These are phyloP conservation scores for Macrotis lagotis DNA, from an alignment of 2,113 vertebrate genomes.

Conservation along the genomic window DNA sequence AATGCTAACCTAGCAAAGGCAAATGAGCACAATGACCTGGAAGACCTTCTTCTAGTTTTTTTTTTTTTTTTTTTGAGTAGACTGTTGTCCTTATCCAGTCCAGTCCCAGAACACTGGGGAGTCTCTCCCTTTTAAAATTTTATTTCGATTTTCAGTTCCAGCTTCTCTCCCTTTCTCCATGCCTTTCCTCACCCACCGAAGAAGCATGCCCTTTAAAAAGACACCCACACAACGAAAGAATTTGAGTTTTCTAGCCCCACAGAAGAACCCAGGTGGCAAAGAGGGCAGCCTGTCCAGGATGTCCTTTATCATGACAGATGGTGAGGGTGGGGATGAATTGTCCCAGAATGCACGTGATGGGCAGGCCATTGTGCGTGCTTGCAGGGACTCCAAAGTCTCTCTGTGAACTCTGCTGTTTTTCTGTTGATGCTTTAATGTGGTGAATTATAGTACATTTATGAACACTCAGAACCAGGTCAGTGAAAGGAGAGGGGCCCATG, in stretches of 20 bases:
- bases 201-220: neutral
- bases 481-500: neutral
- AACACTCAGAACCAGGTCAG: neutral
- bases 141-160: no score
- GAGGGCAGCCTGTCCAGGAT: neutral
- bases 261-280: neutral
- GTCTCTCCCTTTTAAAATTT: no score
- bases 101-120: no score
- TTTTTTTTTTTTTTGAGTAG: no score
- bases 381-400: neutral
- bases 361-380: neutral
- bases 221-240: neutral
- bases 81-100: no score
- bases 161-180: no score
- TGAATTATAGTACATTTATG: neutral
- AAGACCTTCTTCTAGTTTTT: no score
- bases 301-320: neutral
- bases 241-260: neutral
- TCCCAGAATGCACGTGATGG: neutral
- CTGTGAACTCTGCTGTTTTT: neutral
- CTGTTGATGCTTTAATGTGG: neutral
- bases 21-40: no score
- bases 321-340: neutral
- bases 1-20: no score
- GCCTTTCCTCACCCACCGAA: neutral